Evolutionary conservation across 2,888 invertebrate species (phyloP), one percentile per base, ranked within the genome.

Genomic region (Dasypogon diadema): DNA sequence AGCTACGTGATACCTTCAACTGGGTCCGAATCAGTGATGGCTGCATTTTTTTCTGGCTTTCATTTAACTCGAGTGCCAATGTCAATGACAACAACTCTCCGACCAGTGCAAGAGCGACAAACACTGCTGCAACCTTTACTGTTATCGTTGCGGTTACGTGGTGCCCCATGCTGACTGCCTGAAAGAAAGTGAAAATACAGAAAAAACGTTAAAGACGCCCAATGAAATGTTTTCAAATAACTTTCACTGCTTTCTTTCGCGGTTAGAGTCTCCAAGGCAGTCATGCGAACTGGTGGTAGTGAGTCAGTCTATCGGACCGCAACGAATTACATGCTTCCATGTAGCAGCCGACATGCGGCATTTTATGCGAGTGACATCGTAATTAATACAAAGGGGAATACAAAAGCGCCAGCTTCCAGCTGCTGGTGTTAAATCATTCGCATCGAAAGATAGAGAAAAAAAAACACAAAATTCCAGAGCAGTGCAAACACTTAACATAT

Each of bases 1-100:
- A 87, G 82, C 92, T 93, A 77, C 94, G 88, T 1, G 93, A 91
- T 18, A 93, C 93, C 83, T 93, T 92, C 54, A 93, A 87, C 83
- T 93, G 92, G 0, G 93, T 93, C 76, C 93, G 88, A 21, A 93
- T 89, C 54, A 92, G 88, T 74, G 91, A 87, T 3, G 92, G 90
- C 37, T 82, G 74, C 22, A 22, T 48, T 74, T 63, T 74, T 48
- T 60, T 37, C 16, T 48, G 24, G 2, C 60, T 68, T 46, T 68
- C 65, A 26, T 68, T 48, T 30, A 26, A 30, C 21, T 70, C 70
- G 18, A 46, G 54, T n/a, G 54, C 70, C 70, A 70, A 70, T 70
- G 70, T 70, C 70, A 73, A 56, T 73, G 56, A 42, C 55, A 37
- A 18, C 42, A 24, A 54, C 10, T 42, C 37, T 21, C 37, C 56